Conservation (phyloP, 2,113 vertebrate species). For the Eurystomus gularis region DNA sequence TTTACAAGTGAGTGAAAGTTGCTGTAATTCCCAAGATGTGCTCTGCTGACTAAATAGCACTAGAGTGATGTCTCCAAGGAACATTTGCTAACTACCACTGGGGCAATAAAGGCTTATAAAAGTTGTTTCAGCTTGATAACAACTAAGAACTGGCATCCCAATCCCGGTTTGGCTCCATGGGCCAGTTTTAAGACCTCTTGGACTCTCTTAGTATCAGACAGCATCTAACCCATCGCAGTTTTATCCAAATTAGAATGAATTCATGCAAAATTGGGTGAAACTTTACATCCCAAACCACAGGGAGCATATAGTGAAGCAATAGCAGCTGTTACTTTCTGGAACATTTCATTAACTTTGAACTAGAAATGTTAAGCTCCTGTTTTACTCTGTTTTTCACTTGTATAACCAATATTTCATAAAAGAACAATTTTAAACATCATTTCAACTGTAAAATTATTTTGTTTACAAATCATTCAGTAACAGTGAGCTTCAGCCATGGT, state of each 20-base stretch:
- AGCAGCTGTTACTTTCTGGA: neutral
- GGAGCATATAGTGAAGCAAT: neutral
- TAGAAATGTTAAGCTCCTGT: neutral
- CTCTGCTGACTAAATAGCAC: neutral
- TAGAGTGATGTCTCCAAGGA: neutral
- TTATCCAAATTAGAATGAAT: neutral
- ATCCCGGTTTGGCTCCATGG: neutral
- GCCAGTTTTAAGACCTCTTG: neutral
- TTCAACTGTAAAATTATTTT: slow-evolving; percentile 10
- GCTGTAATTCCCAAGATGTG: neutral
- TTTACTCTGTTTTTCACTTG: neutral
- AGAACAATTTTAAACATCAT: neutral
- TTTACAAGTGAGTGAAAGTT: neutral
- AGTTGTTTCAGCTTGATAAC: neutral
- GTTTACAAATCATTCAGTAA: slow-evolving; percentile 12
- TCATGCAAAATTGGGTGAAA: neutral
- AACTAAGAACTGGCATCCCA: neutral
- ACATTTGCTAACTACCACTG: neutral
- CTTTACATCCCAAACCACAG: neutral
- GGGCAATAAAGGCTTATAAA: neutral
- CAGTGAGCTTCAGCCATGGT: neutral
- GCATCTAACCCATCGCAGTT: neutral
- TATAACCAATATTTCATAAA: neutral
- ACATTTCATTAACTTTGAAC: neutral
- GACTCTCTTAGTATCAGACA: neutral